These are phyloP conservation scores for Polydrusus tereticollis DNA, from an alignment of 2,888 invertebrate genomes.

Conservation along the genomic window DNA sequence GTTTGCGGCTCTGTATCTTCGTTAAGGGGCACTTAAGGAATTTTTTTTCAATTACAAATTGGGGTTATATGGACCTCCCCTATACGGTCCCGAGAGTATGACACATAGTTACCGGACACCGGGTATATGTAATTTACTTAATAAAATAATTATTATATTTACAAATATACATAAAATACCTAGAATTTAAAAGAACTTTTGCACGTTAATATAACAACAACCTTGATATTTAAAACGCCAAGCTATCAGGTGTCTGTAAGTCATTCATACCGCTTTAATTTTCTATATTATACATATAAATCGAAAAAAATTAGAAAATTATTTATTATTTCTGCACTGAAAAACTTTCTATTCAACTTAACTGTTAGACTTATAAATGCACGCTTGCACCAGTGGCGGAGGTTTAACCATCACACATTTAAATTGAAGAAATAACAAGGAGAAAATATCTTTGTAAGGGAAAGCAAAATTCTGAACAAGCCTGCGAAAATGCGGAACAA, in stretches of 20 bases:
- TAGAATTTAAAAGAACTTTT: slow-evolving; percentile 20
- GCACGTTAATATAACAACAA: slow-evolving; percentile 22
- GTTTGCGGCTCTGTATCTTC: too few relatives aligned
- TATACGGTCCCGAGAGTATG: too few relatives aligned
- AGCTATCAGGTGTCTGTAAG: slow-evolving; percentile 15
- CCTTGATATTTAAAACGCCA: slow-evolving; percentile 31
- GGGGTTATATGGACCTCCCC: too few relatives aligned
- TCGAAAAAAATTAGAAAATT: slow-evolving; percentile 21
- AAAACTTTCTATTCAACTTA: slow-evolving; percentile 33
- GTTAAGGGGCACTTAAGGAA: too few relatives aligned
- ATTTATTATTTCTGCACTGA: slow-evolving; percentile 29
- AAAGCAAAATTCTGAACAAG: too few relatives aligned
- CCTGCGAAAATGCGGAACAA: too few relatives aligned
- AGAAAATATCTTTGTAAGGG: too few relatives aligned
- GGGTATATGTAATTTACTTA: too few relatives aligned
- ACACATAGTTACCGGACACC: too few relatives aligned
- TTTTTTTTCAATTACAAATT: too few relatives aligned
- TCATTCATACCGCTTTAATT: neutral
- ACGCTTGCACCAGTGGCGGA: neutral
- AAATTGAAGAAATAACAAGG: neutral
- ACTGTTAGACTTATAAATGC: slow-evolving; percentile 6
- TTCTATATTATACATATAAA: slow-evolving; percentile 36
- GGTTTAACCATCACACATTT: neutral
- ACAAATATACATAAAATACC: too few relatives aligned
- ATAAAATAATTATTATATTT: slow-evolving; percentile 1